Evolutionary conservation across 1,140 invertebrate genomes (phyloP), one percentile per base, ranked within the genome.

Genomic region (Calycopis cecrops): DNA sequence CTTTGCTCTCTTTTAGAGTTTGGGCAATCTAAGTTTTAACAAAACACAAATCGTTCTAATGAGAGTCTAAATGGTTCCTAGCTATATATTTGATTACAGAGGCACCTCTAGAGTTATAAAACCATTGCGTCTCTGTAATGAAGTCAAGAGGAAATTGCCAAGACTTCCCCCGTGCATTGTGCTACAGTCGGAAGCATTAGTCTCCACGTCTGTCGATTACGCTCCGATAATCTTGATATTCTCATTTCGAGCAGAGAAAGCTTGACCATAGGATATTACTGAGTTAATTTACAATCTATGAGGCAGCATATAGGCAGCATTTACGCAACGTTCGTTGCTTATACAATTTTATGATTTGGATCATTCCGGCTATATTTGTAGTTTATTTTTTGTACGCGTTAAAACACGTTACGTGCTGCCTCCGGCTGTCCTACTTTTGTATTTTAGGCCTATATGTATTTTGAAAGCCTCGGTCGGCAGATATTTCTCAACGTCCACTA

Each of bases 161-260:
- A 48, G 49, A 73, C 63, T 77, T 77, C 71, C 71, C 74, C 52
- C 59, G 57, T 55, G 58, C 65, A 73, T 78, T 78, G 69, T 76
- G 67, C 60, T 65, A 49, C 57, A 66, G 60, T 70, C 67, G 77
- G 75, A 80, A 78, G 67, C 75, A 69, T 70, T 68, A 69, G 61
- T 60, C 63, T 63, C 65, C 56, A 55, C 59, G 69, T 65, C 59
- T 67, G 70, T 71, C 67, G 69, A 81, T 82, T 77, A 71, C 70
- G 65, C 66, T 75, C 61, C 55, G 67, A 72, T 76, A 71, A 78
- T 76, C 71, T 70, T 54, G 65, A 74, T 76, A 57, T 65, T 62
- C 56, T 68, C 65, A 65, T 67, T 70, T 76, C 68, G 57, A 69
- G 69, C 50, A 62, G 81, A 76, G 82, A 83, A 83, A 85, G 79